phyloP scores from a whole-genome alignment of 2,888 invertebrate genomes.

The Tridacna gigas region DNA sequence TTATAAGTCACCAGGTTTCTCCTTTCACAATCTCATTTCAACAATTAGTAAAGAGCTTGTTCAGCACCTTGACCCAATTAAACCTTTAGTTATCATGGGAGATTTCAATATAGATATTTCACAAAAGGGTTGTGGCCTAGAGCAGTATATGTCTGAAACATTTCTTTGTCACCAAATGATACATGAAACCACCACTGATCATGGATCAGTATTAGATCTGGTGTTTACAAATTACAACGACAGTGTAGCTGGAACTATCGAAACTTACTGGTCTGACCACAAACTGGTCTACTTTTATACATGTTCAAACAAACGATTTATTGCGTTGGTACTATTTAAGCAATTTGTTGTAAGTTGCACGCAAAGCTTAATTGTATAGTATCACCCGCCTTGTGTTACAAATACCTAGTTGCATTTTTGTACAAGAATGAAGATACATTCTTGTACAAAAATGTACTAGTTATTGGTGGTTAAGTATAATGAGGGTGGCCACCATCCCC shows the following conservation, averaged over 20 bases:
- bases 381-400: too few relatives aligned
- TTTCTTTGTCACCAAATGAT: constrained; percentile 25
- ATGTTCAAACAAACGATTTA: neutral
- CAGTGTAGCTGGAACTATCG: constrained; percentile 23
- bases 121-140: neutral
- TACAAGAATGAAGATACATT: too few relatives aligned
- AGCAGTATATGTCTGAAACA: constrained; percentile 12
- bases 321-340: too few relatives aligned
- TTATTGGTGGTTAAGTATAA: too few relatives aligned
- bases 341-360: too few relatives aligned
- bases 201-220: constrained; percentile 37
- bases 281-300: constrained; percentile 34
- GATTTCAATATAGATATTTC: constrained; percentile 47
- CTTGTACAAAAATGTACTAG: too few relatives aligned
- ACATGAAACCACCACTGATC: constrained; percentile 33
- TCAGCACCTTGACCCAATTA: constrained; percentile 12
- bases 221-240: constrained; percentile 35
- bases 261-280: constrained; percentile 50
- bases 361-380: too few relatives aligned
- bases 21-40: neutral
- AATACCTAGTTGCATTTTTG: too few relatives aligned
- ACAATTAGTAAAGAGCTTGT: constrained; percentile 2
- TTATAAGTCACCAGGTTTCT: constrained; percentile 34
- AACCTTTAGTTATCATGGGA: constrained; percentile 35
- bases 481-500: too few relatives aligned